These are phyloP conservation scores for Neocloeon triangulifer DNA, from an alignment of 1,140 invertebrate genomes.

Conservation along the genomic window DNA sequence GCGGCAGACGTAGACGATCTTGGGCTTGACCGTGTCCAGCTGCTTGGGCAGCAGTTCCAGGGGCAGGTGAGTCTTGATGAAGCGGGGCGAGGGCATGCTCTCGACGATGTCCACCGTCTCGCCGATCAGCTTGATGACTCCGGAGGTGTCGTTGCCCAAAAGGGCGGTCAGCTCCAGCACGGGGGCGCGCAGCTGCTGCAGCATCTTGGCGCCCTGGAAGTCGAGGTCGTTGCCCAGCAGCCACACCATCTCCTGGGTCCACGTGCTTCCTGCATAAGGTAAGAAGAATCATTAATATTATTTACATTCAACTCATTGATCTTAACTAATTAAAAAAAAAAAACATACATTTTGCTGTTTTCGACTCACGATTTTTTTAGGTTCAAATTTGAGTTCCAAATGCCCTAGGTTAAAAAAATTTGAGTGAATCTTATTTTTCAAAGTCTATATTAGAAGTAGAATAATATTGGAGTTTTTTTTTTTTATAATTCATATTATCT, in stretches of 20 bases:
- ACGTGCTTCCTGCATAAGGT: conserved; percentile 51
- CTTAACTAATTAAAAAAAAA: too few relatives aligned
- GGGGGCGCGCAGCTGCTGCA: conserved; percentile 32
- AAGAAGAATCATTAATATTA: too few relatives aligned
- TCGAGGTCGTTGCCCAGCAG: conserved; percentile 55
- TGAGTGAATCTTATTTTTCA: too few relatives aligned
- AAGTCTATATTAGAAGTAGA: too few relatives aligned
- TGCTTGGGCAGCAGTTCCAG: conserved; percentile 42
- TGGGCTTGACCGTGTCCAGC: conserved; percentile 41
- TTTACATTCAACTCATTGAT: too few relatives aligned
- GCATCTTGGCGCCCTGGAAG: conserved; percentile 42
- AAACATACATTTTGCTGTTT: too few relatives aligned
- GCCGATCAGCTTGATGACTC: conserved; percentile 20
- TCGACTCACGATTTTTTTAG: too few relatives aligned
- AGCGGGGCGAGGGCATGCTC: conserved; percentile 39
- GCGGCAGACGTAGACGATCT: conserved; percentile 73
- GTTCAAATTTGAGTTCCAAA: too few relatives aligned
- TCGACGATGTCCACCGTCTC: conserved; percentile 45
- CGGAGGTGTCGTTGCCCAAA: conserved; percentile 11
- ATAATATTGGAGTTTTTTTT: too few relatives aligned
- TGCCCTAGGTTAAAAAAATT: too few relatives aligned
- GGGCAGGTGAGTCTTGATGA: conserved; percentile 60
- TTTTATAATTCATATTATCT: too few relatives aligned
- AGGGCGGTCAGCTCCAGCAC: conserved; percentile 27
- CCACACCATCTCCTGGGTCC: conserved; percentile 77